phyloP scores from a whole-genome alignment of 2,797 vertebrate genomes.

The Phataginus tricuspis region DNA sequence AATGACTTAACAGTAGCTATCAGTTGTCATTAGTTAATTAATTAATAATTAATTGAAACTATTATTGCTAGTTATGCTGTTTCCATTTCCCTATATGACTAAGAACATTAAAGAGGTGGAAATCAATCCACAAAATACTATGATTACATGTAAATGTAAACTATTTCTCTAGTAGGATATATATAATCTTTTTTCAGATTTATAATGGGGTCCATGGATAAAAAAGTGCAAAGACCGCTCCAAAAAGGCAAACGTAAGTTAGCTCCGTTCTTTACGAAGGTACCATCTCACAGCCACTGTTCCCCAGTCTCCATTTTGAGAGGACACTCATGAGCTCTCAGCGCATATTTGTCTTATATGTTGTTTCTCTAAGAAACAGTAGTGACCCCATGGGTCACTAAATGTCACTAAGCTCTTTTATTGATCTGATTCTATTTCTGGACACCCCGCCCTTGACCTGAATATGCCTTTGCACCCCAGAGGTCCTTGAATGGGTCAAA shows the following conservation, averaged over 20 bases:
- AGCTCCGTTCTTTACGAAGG: background rate
- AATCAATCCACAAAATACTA: background rate
- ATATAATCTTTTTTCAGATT: background rate
- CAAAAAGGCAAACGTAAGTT: background rate
- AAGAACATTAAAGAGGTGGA: background rate
- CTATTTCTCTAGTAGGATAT: background rate
- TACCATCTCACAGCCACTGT: background rate
- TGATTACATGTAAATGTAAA: background rate
- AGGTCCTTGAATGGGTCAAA: background rate
- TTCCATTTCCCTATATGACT: background rate
- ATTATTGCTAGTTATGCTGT: background rate
- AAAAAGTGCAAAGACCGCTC: background rate
- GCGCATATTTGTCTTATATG: background rate
- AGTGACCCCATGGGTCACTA: background rate
- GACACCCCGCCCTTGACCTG: background rate
- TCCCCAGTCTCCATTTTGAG: background rate
- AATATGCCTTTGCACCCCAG: background rate
- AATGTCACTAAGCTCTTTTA: background rate
- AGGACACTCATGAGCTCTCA: background rate
- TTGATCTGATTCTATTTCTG: conserved; percentile 27
- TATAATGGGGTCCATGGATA: background rate
- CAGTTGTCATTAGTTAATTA: background rate
- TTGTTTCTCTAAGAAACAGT: background rate
- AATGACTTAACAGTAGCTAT: conserved; percentile 2
- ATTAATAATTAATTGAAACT: conserved; percentile 33